Evolutionary conservation across 2,888 invertebrate genomes (phyloP), one percentile per base, ranked within the genome.

Genomic region (Drosophila gaucha): DNA sequence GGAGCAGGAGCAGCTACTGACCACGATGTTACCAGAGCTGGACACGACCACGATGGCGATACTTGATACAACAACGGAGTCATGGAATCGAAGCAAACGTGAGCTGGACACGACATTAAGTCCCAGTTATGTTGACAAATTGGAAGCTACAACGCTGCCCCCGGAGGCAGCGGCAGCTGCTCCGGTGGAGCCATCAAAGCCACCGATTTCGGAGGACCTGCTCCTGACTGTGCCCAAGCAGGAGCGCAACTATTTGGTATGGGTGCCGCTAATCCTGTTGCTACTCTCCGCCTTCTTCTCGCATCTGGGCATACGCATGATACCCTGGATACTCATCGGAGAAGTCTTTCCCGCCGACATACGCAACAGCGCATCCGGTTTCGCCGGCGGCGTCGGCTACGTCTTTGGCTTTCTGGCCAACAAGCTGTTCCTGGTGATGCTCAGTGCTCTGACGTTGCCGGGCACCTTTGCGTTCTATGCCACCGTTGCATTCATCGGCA

Each of bases 301-400:
- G 0, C 95, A 96, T 83, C 92, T 94, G 3, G 91, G 91, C 22
- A 95, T 96, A 43, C 92, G 96, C 52, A 91, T 95, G 66, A 90
- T 97, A 41, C 96, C 96, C 0, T 97, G 96, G 96, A 94, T 97
- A 69, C 92, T 96, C 10, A 95, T 95, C 36, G 96, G 96, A 8
- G 96, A 97, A 92, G 95, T 96, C 66, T 95, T 94, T 86, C 94
- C 95, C 26, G 93, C 94, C 0, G 94, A 94, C 63, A 94, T 95
- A 0, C 92, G 96, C 24, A 94, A 95, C 2, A 94, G 94, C 0
- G 96, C 95, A 0, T 95, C 95, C 0, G 96, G 96, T 0, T 91
- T 95, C 3, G 94, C 95, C 0, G 94, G 95, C 16, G 96, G 95
- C 0, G 92, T 94, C 0, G 96, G 96, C 3, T 97, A 96, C 88